Evolutionary conservation across 1,140 invertebrate genomes (phyloP).

Genomic region (Cherax quadricarinatus): DNA sequence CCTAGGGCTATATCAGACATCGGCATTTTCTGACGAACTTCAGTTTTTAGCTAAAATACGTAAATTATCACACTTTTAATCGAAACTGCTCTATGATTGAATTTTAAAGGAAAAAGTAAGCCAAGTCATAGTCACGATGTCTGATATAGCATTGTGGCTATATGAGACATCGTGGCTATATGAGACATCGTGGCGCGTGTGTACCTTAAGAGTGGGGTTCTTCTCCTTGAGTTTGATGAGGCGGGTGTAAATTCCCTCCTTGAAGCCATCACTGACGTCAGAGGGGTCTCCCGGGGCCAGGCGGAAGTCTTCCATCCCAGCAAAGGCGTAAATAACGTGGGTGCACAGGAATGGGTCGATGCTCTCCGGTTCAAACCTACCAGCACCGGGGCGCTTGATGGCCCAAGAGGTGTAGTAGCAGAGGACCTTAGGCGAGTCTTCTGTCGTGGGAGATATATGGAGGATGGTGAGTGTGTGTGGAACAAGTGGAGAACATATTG

Average conservation of each 20-base stretch:
- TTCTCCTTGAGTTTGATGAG: slow-evolving; percentile 90
- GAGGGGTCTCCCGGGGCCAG: slow-evolving; percentile 85
- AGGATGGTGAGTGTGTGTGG: not conserved
- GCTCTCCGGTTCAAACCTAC: slow-evolving; percentile 91
- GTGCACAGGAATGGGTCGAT: slow-evolving; percentile 92
- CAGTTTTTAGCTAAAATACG: too few species aligned
- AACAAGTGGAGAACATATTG: not conserved
- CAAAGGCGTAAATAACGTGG: slow-evolving; percentile 95
- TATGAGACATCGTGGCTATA: too few species aligned
- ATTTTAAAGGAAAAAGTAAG: too few species aligned
- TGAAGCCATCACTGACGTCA: slow-evolving; percentile 79
- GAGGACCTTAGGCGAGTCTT: slow-evolving; percentile 83
- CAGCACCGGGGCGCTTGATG: slow-evolving; percentile 89
- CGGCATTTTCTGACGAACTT: too few species aligned
- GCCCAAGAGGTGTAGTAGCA: slow-evolving; percentile 98
- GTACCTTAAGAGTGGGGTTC: slow-evolving; percentile 91
- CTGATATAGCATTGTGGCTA: too few species aligned
- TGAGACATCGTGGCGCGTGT: too few species aligned
- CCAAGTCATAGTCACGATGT: too few species aligned
- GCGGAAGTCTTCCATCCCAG: slow-evolving; percentile 83
- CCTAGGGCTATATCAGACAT: too few species aligned
- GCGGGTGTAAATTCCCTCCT: slow-evolving; percentile 87
- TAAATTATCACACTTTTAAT: too few species aligned
- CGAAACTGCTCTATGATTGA: too few species aligned
- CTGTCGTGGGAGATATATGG: slow-evolving; percentile 40